Evolutionary conservation across 2,888 invertebrate genomes (phyloP), one percentile per base, ranked within the genome.

Genomic region (Sminthurinus aureus): DNA sequence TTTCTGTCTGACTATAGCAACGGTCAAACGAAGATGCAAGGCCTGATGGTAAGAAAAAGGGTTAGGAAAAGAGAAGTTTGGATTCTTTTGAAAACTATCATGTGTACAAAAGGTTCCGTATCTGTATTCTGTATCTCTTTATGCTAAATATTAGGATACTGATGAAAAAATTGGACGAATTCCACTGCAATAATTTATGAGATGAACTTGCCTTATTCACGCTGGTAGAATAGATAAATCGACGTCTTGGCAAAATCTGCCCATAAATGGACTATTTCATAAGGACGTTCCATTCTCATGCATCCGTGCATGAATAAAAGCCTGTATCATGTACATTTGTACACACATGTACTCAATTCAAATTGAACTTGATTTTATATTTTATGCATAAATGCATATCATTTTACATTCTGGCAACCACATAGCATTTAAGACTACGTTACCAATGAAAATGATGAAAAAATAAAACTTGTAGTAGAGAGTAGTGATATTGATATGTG

Each of bases 181-280:
- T 64, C 80, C 80, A 73, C 24, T 58, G 58, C 73, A 81, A 81
- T 81, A 73, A 73, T 73, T 81, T 73, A 81, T 81, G 80, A 64
- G 73, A 73, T 69, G 80, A 64, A 81, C 71, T 81, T 81, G 50
- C 73, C 52, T 74, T 81, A 79, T 69, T 69, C 66, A 79, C 67
- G 38, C 71, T 38, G 20, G 51, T 50, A 50, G 24, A 71, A 71
- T 24, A 78, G 79, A 79, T 79, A 79, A 79, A 79, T 79, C 67
- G 69, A 81, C 69, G 80, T 81, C 80, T 81, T 81, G 80, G 80
- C 80, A 73, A 81, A 81, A 73, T 81, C 74, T 81, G 74, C 69
- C 80, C 80, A 81, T 81, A 81, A 81, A 81, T 81, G 80, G 74
- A 26, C 73, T 24, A 58, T 24, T 81, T 81, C 73, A 81, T 58